Evolutionary conservation across 2,888 invertebrate genomes (phyloP), one percentile per base, ranked within the genome.

Genomic region (Erebia aethiops): DNA sequence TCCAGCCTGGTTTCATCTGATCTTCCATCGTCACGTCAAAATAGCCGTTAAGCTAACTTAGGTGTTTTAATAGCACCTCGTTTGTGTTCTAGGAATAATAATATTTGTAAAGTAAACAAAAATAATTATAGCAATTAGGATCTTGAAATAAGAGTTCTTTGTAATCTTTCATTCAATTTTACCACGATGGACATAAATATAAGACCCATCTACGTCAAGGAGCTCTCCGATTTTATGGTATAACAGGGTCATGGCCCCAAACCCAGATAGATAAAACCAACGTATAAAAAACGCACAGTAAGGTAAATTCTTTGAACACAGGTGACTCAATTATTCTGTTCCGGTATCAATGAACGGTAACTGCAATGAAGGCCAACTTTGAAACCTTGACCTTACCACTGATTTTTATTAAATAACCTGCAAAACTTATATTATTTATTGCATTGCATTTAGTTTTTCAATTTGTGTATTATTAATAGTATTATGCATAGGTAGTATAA

Each of bases 171-270:
- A 21, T 18, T 66, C 43, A 43, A 66, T 21, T 66, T 56, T 66
- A 43, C 69, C 63, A 26, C 65, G 61, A 71, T 67, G 74, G 69
- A 70, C 70, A 72, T 76, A 78, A 80, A 80, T 80, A 80, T 79
- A 81, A 80, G 80, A 49, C 80, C 81, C 78, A 74, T 77, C 72
- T 76, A 58, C 66, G 78, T 80, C 71, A 74, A 75, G 72, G 63
- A 72, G 74, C 72, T 70, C 67, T 74, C 71, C 79, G 80, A 85
- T 85, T 85, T 87, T 87, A 86, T 84, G 81, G 81, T 79, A 83
- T 77, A 77, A 78, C 77, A 80, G 85, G 89, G 89, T 89, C 90
- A 87, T 85, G 88, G 88, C 87, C 87, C 89, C 83, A 88, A 90
- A 90, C 85, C 83, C 84, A 77, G 86, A 88, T 89, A 87, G 90